phyloP scores from a whole-genome alignment of 2,797 vertebrate genomes.

The Cygnus olor region DNA sequence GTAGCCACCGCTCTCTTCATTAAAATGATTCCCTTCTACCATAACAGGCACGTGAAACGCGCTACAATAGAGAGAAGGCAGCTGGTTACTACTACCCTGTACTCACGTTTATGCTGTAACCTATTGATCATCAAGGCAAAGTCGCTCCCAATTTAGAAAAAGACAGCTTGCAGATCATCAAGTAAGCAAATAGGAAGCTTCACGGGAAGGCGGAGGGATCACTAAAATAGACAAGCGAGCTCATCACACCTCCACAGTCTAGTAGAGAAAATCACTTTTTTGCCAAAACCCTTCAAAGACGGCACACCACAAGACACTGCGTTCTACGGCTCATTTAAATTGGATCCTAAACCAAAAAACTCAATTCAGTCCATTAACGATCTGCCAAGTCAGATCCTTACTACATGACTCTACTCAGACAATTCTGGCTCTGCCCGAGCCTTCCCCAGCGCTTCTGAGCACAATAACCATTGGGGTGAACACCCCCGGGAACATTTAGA shows the following conservation, averaged over 20 bases:
- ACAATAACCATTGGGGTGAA: accelerated
- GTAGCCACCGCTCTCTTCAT: background rate
- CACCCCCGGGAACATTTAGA: background rate
- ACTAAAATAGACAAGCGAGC: slow-evolving; percentile 36
- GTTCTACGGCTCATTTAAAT: background rate
- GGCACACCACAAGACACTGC: background rate
- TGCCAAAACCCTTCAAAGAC: background rate
- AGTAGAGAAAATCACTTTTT: background rate
- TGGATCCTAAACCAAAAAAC: background rate
- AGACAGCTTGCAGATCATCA: background rate
- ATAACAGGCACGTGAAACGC: accelerated
- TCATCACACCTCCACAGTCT: slow-evolving; percentile 48
- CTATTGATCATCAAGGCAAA: background rate
- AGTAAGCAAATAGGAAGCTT: background rate
- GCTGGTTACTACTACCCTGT: background rate
- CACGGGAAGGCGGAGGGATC: background rate
- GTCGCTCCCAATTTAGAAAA: slow-evolving; percentile 15
- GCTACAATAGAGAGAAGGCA: background rate
- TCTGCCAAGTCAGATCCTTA: background rate
- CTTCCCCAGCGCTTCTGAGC: background rate
- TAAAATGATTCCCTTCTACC: background rate
- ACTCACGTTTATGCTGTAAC: background rate
- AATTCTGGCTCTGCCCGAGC: background rate
- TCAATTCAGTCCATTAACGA: background rate
- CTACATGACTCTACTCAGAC: accelerated